Percentiles rank a stretch among this genome's conserved stretches.
phyloP scores from a whole-genome alignment of 1,140 invertebrate genomes.

The Coptotermes formosanus region DNA sequence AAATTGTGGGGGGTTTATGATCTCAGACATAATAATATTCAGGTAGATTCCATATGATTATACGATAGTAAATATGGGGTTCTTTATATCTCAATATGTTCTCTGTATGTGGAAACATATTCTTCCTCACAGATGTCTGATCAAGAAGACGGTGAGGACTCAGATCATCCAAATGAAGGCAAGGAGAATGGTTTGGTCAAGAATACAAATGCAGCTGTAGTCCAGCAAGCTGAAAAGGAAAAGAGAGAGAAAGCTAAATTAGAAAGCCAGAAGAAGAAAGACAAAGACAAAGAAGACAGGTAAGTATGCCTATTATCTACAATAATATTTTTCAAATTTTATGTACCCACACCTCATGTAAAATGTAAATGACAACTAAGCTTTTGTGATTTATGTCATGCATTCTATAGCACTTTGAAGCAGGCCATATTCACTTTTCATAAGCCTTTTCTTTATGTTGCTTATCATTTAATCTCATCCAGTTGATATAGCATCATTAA shows the following conservation, averaged over 20 bases:
- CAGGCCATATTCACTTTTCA: too few species aligned
- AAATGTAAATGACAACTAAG: neutral
- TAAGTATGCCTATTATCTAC: constrained; percentile 43
- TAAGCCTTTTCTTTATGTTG: too few species aligned
- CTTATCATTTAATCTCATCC: too few species aligned
- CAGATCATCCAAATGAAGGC: constrained; percentile 44
- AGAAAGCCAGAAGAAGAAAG: constrained; percentile 79
- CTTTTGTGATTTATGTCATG: too few species aligned
- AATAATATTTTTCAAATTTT: neutral
- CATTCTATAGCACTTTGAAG: too few species aligned
- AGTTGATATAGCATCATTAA: too few species aligned
- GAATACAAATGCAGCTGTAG: constrained; percentile 75
- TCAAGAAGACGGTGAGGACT: constrained; percentile 55
- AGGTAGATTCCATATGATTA: too few species aligned
- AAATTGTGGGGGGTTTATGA: too few species aligned
- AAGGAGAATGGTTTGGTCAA: constrained; percentile 58
- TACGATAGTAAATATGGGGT: too few species aligned
- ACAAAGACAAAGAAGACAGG: constrained; percentile 86
- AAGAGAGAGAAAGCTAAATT: constrained; percentile 72
- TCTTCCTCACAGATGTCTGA: constrained; percentile 55
- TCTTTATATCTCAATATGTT: neutral
- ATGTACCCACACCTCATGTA: neutral
- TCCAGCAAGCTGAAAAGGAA: constrained; percentile 70
- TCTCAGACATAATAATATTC: too few species aligned
- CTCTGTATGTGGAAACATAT: neutral